Base-by-base conservation (phyloP, 2,888 invertebrate species). In the Homarus gammarus region DNA sequence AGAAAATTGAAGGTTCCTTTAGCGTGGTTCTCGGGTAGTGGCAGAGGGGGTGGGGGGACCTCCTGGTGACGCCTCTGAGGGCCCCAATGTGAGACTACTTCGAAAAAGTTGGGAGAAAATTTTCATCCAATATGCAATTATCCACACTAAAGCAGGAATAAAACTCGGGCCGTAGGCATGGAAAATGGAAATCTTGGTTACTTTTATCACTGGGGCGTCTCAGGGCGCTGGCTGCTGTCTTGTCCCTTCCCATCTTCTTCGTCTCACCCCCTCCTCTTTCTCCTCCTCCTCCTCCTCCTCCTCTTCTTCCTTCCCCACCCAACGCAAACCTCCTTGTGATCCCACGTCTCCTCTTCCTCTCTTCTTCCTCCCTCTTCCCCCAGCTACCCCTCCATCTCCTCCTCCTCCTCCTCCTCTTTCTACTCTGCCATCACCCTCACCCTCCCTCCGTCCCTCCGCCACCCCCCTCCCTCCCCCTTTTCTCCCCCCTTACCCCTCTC, bases 41-140 rank as follows among this genome's bases (percentile, higher is more conserved):
- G 38, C 15, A 33, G 33, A 18, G 64, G 40, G 33, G 12, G 56
- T 27, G 51, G 61, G 12, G 36, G 22, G 31, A 31, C n/a, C 5
- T 22, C 56, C 56, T 56, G 56, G 56, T 12, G 44, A 49, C 44
- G 44, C 56, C 22, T 22, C 56, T 22, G 3, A 56, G 18, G 3
- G 61, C n/a, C 27, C 61, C 18, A 22, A 18, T 56, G 56, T 33
- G 8, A 36, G 79, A 40, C 64, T 33, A 33, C 78, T 51, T 61
- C 31, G 64, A 44, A 38, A 61, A 40, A 64, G 79, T 22, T n/a
- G 31, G 33, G 56, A 56, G 79, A 81, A 73, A 81, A 73, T 70
- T 81, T 87, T 79, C 87, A 81, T 87, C 87, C 79, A 81, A 87
- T 87, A 87, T 87, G 79, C 81, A 87, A 87, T 87, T 87, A 87